These are phyloP conservation scores for Threskiornis aethiopicus DNA, from an alignment of 2,797 vertebrate genomes.

Conservation along the genomic window DNA sequence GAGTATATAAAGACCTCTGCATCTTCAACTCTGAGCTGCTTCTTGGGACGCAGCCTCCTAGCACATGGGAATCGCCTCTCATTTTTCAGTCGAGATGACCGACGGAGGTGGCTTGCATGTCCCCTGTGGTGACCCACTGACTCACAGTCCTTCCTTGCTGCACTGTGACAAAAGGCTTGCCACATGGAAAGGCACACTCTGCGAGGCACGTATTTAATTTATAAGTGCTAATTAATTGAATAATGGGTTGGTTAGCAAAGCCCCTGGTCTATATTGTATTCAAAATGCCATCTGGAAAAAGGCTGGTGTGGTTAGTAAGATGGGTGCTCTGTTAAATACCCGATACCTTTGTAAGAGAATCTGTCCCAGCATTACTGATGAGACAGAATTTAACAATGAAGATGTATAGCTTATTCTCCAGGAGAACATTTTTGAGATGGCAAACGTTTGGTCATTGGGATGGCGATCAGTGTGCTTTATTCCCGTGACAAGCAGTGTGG, in stretches of 20 bases:
- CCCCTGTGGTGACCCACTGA: neutral
- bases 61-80: neutral
- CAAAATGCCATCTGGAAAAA: neutral
- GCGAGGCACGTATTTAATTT: conserved; percentile 5
- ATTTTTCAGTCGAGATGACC: accelerated
- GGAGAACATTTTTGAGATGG: neutral
- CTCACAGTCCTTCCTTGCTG: neutral
- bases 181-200: neutral
- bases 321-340: neutral
- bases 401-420: neutral
- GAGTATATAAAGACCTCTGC: neutral
- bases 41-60: neutral
- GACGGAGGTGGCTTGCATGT: neutral
- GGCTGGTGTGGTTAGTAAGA: neutral
- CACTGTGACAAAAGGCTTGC: neutral
- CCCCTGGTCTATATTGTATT: neutral
- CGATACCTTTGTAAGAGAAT: conserved; percentile 4
- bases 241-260: neutral
- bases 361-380: neutral
- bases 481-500: neutral
- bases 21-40: neutral
- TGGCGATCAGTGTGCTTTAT: neutral
- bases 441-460: neutral
- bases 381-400: neutral
- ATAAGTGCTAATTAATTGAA: conserved; percentile 10